A percentile compares a stretch with the other conserved stretches of the same genome.
Evolutionary conservation across 2,888 invertebrate species (phyloP).

Genomic region (Aproaerema taeniolella): DNA sequence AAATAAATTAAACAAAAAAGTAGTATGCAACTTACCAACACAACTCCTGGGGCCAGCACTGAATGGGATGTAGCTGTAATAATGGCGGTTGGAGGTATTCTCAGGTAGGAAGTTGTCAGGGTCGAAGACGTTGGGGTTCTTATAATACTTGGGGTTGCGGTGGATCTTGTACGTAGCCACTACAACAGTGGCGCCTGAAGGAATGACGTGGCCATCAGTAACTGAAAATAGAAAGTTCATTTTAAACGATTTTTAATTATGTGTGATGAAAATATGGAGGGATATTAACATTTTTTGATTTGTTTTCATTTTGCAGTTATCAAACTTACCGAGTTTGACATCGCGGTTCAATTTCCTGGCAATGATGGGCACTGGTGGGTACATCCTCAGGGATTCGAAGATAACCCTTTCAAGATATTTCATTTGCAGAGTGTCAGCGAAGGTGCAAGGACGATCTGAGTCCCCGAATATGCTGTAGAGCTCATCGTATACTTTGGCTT

Average conservation of each 20-base stretch:
- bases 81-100: slow-evolving; percentile 84
- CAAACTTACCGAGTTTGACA: slow-evolving; percentile 78
- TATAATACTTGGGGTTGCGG: slow-evolving; percentile 80
- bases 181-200: slow-evolving; percentile 83
- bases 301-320: too few relatives aligned
- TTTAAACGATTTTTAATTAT: not conserved
- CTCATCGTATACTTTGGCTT: slow-evolving; percentile 85
- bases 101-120: slow-evolving; percentile 90
- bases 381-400: slow-evolving; percentile 86
- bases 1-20: too few relatives aligned
- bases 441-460: slow-evolving; percentile 85
- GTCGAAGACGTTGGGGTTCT: slow-evolving; percentile 83
- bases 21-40: slow-evolving; percentile 78
- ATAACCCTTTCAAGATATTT: slow-evolving; percentile 88
- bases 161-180: slow-evolving; percentile 83
- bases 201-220: slow-evolving; percentile 80
- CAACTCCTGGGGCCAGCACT: slow-evolving; percentile 89
- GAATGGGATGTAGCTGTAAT: slow-evolving; percentile 88
- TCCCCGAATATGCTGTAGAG: slow-evolving; percentile 86
- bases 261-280: not conserved
- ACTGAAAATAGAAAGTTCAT: slow-evolving; percentile 57
- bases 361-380: slow-evolving; percentile 88
- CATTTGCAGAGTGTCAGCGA: slow-evolving; percentile 87
- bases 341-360: slow-evolving; percentile 84
- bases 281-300: not conserved